Evolutionary conservation across 2,113 vertebrate genomes (phyloP).

Genomic region (pig (Sus scrofa)): T2T-Sscrofa CM000819.6:30326001-30326500

Average conservation of each 20-base stretch:
- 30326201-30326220: background rate
- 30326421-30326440: background rate
- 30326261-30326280: background rate
- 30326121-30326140: background rate
- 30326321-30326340: background rate
- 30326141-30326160: background rate
- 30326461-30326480: too few relatives aligned
- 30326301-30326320: background rate
- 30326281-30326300: background rate
- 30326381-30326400: background rate
- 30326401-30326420: background rate
- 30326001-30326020: background rate
- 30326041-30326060: background rate
- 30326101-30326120: slow-evolving; percentile 26
- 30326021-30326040: background rate
- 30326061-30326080: background rate
- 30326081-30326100: background rate
- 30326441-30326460: too few relatives aligned
- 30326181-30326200: background rate
- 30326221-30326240: background rate
- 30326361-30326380: background rate
- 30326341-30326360: background rate
- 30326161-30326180: background rate
- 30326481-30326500: too few relatives aligned
- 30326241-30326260: background rate